Percentiles rank a stretch among this genome's conserved stretches.
phyloP scores from a whole-genome alignment of 2,113 vertebrate species.

The Laticauda laticaudata region DNA sequence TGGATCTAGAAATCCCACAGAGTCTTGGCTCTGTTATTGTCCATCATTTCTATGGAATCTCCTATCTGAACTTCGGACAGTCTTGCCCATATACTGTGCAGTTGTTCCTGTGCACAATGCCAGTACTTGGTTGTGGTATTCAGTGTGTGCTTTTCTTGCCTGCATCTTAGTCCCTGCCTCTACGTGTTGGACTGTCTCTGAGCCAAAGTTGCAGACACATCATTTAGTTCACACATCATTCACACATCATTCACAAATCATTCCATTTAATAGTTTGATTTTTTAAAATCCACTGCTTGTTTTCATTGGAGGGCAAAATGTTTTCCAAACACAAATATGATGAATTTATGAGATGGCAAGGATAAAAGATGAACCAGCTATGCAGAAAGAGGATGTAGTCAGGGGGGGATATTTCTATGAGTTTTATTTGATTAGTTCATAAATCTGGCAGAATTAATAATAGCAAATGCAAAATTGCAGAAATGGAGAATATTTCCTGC shows the following conservation, averaged over 20 bases:
- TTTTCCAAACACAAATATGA: neutral
- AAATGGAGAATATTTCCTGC: conserved; percentile 18
- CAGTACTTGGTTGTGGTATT: neutral
- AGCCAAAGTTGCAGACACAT: neutral
- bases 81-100: neutral
- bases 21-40: neutral
- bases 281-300: neutral
- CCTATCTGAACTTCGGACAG: neutral
- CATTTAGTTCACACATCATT: too few species aligned
- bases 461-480: neutral
- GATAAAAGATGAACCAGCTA: neutral
- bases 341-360: conserved; percentile 5
- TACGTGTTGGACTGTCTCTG: neutral
- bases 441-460: neutral
- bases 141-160: neutral
- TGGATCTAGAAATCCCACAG: neutral
- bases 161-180: neutral
- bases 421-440: conserved; percentile 8
- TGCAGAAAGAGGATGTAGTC: neutral
- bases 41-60: neutral
- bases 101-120: neutral
- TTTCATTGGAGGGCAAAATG: neutral
- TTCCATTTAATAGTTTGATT: neutral
- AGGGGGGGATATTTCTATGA: neutral
- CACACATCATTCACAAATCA: neutral